Percentiles rank a stretch among this genome's conserved stretches.
Conservation (phyloP, 1,140 invertebrate species). For the Heliconius himera region DNA sequence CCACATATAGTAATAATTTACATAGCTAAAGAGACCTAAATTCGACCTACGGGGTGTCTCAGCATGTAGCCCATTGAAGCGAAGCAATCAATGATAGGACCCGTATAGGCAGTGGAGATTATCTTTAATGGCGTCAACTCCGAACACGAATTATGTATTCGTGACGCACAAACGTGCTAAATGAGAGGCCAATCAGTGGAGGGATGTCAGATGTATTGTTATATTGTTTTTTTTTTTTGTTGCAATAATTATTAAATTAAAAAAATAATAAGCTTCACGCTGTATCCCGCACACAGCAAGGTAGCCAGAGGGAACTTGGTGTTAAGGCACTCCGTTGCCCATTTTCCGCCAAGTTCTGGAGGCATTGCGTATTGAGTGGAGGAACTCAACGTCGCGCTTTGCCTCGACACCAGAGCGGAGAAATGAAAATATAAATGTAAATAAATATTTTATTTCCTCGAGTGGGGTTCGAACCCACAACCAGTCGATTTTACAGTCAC, state of each 20-base stretch:
- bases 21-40: conserved; percentile 40
- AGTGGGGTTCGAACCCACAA: no score
- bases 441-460: no score
- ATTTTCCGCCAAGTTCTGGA: no score
- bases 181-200: conserved; percentile 72
- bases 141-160: conserved; percentile 51
- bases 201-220: conserved; percentile 19
- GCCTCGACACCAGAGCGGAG: no score
- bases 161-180: conserved; percentile 68
- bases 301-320: no score
- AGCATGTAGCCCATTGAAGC: conserved; percentile 31
- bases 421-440: no score
- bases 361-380: no score
- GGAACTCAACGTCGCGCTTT: no score
- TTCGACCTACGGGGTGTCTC: conserved; percentile 29
- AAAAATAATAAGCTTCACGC: no score
- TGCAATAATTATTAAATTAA: neutral
- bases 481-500: no score
- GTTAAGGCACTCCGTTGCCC: no score
- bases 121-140: conserved; percentile 63
- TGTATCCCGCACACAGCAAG: no score
- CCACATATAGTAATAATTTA: conserved; percentile 3
- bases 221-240: neutral
- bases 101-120: conserved; percentile 57
- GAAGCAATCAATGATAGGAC: conserved; percentile 56